Conservation (phyloP, 2,113 vertebrate genomes). For the Lepisosteus oculatus region DNA sequence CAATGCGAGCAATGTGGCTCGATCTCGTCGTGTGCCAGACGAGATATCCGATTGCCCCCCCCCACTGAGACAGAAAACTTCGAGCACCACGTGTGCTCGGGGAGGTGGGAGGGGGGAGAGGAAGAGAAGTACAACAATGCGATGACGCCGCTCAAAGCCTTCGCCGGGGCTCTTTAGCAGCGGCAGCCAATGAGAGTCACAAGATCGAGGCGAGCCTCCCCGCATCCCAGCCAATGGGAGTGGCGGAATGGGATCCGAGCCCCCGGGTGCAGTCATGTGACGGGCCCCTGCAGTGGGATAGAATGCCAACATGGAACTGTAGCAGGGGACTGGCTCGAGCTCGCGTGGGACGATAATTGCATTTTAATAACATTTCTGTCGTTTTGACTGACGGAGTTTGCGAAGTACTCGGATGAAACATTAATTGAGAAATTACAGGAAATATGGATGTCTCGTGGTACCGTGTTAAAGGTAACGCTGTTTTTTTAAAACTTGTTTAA, state of each 20-base stretch:
- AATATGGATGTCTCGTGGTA: too few species aligned
- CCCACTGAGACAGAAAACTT: too few species aligned
- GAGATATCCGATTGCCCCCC: too few species aligned
- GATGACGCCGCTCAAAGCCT: constrained; percentile 42
- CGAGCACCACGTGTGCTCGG: not conserved
- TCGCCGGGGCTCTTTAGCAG: constrained; percentile 30
- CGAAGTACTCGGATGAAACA: too few species aligned
- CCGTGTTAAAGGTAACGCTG: too few species aligned
- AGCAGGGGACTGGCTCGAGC: constrained; percentile 38
- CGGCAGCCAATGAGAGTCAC: constrained; percentile 51
- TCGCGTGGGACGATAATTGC: constrained; percentile 40
- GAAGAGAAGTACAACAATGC: not conserved
- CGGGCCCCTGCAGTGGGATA: constrained; percentile 34
- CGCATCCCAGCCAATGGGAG: constrained; percentile 47
- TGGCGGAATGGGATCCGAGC: constrained; percentile 39
- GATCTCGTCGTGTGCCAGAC: not conserved
- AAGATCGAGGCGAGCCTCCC: constrained; percentile 65
- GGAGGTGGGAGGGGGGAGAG: not conserved
- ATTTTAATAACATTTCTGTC: constrained; percentile 34
- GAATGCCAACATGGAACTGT: constrained; percentile 77
- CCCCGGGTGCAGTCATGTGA: constrained; percentile 70
- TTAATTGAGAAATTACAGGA: too few species aligned
- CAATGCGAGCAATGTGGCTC: too few species aligned
- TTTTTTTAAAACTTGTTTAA: too few species aligned
- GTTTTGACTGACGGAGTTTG: too few species aligned